Percentiles rank a stretch among this genome's conserved stretches.
These are phyloP conservation scores for Oscheius sp. DNA, from an alignment of 1,140 invertebrate genomes.

Conservation along the genomic window DNA sequence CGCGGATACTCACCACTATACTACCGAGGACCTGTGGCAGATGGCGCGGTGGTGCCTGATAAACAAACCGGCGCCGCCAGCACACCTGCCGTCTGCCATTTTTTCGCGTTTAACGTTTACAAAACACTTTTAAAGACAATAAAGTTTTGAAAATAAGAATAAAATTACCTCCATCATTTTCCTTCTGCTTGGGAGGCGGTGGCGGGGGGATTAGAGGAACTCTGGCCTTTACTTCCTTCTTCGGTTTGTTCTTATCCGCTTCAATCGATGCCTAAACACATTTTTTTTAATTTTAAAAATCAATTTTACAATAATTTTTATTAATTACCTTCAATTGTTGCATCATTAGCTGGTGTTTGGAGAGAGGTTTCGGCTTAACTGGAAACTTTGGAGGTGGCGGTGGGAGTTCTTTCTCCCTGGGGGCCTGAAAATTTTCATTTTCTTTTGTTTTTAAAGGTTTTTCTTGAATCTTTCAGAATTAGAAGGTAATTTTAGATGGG, in stretches of 20 bases:
- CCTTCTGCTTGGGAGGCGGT: slow-evolving; percentile 20
- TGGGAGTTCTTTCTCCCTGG: slow-evolving; percentile 13
- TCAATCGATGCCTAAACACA: slow-evolving; percentile 36
- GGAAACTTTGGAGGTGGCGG: slow-evolving; percentile 31
- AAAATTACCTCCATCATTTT: slow-evolving; percentile 29
- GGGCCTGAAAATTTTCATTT: neutral
- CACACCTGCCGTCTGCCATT: too few relatives aligned
- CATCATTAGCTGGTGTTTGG: slow-evolving; percentile 45
- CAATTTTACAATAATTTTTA: too few relatives aligned
- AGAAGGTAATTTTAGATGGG: too few relatives aligned
- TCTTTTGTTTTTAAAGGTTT: too few relatives aligned
- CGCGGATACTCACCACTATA: slow-evolving; percentile 53
- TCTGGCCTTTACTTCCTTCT: slow-evolving; percentile 39
- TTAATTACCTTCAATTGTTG: slow-evolving; percentile 37
- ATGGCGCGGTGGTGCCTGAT: too few relatives aligned
- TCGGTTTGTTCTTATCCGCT: slow-evolving; percentile 43
- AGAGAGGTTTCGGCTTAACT: slow-evolving; percentile 40
- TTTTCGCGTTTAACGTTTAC: too few relatives aligned
- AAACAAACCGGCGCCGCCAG: too few relatives aligned
- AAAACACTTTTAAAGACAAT: too few relatives aligned
- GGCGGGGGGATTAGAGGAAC: slow-evolving; percentile 23
- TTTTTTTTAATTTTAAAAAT: neutral
- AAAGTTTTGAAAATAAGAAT: neutral
- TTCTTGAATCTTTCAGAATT: too few relatives aligned
- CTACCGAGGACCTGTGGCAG: slow-evolving; percentile 47